Conservation (phyloP, 2,888 invertebrate genomes). For the Podotricha telesiphe region DNA sequence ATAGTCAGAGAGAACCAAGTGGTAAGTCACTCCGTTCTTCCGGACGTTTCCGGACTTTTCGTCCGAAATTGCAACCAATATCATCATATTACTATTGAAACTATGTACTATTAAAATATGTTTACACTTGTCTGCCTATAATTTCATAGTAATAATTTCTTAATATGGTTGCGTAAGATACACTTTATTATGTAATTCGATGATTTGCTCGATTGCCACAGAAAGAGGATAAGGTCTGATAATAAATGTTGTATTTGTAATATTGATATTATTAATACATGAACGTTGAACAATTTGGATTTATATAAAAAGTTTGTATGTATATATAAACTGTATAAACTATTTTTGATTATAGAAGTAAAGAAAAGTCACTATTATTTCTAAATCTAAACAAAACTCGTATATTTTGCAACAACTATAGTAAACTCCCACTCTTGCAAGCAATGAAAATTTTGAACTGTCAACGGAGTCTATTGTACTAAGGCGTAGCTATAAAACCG, state of each 20-base stretch:
- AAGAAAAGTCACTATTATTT: neutral
- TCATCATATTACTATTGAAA: conserved; percentile 32
- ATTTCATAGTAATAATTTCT: conserved; percentile 16
- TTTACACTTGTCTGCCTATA: conserved; percentile 28
- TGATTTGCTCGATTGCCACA: neutral
- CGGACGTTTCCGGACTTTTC: no score
- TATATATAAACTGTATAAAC: no score
- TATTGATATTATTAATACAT: neutral
- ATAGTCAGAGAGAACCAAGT: no score
- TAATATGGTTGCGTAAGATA: conserved; percentile 18
- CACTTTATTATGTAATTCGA: conserved; percentile 16
- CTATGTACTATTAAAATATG: neutral
- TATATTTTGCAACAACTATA: neutral
- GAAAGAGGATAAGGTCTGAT: neutral
- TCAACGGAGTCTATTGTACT: conserved; percentile 1
- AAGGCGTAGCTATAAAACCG: conserved; percentile 3
- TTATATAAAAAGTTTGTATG: neutral
- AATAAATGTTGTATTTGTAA: neutral
- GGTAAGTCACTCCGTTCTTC: no score
- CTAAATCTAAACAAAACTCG: neutral
- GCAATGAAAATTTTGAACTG: neutral
- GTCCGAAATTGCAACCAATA: conserved; percentile 10
- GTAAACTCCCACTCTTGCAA: conserved; percentile 7
- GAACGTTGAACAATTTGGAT: neutral
- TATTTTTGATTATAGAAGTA: neutral